These are phyloP conservation scores for Lepeophtheirus nordmannii DNA, from an alignment of 2,888 invertebrate genomes.

Conservation along the genomic window DNA sequence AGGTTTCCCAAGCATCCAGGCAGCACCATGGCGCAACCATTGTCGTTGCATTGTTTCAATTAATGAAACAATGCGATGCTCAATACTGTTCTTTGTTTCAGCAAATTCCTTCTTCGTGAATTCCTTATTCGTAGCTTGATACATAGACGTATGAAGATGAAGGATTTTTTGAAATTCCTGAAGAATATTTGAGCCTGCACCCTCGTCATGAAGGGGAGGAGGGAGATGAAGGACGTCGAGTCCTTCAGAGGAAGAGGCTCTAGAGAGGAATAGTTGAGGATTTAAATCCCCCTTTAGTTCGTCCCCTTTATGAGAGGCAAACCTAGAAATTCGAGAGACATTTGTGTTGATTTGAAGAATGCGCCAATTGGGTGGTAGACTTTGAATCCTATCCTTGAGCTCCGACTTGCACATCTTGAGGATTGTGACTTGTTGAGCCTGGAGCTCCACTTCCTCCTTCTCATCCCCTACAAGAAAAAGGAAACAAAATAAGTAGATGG, in stretches of 20 bases:
- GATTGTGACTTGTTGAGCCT: no score
- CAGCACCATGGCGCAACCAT: background rate
- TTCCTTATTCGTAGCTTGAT: background rate
- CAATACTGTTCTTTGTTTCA: background rate
- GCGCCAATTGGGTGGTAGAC: background rate
- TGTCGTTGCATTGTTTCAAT: background rate
- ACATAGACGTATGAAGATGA: background rate
- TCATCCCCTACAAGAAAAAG: no score
- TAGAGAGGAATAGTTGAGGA: background rate
- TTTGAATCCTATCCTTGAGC: background rate
- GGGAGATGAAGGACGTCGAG: background rate
- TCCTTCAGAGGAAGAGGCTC: background rate
- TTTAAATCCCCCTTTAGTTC: background rate
- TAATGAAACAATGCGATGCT: background rate
- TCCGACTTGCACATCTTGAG: no score
- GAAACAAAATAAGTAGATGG: no score
- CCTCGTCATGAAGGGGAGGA: background rate
- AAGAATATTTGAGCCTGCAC: background rate
- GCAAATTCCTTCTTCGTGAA: background rate
- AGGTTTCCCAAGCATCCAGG: background rate
- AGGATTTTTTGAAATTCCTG: background rate
- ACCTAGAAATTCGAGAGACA: background rate
- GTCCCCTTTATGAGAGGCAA: background rate
- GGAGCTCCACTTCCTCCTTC: no score
- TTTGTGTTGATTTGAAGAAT: slow-evolving; percentile 8